Evolutionary conservation across 2,113 vertebrate species (phyloP).

Genomic region (Sceloporus tristichus): DNA sequence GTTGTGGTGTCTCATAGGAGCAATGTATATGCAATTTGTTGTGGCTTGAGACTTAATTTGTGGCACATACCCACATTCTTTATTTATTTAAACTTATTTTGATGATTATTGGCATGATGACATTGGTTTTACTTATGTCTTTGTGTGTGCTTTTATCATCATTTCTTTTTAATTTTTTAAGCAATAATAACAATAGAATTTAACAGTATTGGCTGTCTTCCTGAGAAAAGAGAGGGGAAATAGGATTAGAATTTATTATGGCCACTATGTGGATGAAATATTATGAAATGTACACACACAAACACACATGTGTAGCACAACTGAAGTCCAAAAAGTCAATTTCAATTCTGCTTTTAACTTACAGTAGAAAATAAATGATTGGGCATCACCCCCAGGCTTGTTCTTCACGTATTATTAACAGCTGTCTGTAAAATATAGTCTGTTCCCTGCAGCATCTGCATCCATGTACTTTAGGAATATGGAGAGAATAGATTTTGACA

Average conservation of each 20-base stretch:
- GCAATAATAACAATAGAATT: too few relatives aligned
- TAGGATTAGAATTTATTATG: background rate
- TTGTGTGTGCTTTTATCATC: too few relatives aligned
- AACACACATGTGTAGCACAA: background rate
- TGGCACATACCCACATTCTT: too few relatives aligned
- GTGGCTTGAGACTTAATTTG: too few relatives aligned
- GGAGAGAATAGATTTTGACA: conserved; percentile 17
- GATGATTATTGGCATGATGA: too few relatives aligned
- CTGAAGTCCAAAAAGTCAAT: background rate
- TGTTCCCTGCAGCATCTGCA: conserved; percentile 17
- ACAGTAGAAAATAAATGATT: background rate
- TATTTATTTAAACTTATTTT: too few relatives aligned
- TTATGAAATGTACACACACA: background rate
- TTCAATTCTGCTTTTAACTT: background rate
- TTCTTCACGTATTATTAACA: conserved; percentile 31
- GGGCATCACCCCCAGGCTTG: background rate
- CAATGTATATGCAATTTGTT: too few relatives aligned
- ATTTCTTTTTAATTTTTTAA: too few relatives aligned
- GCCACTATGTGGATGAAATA: background rate
- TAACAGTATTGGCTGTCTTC: too few relatives aligned
- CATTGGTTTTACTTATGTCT: too few relatives aligned
- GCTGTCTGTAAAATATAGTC: conserved; percentile 38
- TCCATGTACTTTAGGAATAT: conserved; percentile 31
- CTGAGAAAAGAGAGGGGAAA: too few relatives aligned
- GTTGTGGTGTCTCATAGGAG: too few relatives aligned